Percentiles rank a stretch among this genome's conserved stretches.
phyloP scores from a whole-genome alignment of 2,113 vertebrate species.

The Pipra filicauda region DNA sequence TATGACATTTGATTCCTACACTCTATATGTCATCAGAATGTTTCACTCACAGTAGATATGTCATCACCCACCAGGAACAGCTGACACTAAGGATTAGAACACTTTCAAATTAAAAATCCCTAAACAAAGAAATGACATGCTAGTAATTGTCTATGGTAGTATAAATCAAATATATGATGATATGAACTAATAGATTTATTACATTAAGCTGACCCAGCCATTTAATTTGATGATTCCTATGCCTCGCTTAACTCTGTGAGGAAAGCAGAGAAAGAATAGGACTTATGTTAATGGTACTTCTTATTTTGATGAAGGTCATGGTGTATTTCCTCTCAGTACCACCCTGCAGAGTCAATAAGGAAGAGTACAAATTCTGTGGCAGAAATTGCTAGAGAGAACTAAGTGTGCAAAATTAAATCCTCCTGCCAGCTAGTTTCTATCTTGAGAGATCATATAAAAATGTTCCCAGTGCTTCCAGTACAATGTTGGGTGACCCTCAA shows the following conservation, averaged over 20 bases:
- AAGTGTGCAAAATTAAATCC: neutral
- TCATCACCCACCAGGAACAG: conserved; percentile 70
- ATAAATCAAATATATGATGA: conserved; percentile 67
- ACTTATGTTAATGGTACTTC: neutral
- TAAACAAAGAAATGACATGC: conserved; percentile 70
- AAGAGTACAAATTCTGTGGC: neutral
- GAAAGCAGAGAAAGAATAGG: conserved; percentile 15
- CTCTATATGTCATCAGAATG: conserved; percentile 72
- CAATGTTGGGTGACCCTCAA: neutral
- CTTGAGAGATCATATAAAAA: neutral
- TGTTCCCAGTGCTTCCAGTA: neutral
- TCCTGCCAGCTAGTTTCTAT: neutral
- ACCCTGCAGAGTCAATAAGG: neutral
- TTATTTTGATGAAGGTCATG: conserved; percentile 11
- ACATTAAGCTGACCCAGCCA: conserved; percentile 53
- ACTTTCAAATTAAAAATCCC: conserved; percentile 70
- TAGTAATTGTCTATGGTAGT: conserved; percentile 61
- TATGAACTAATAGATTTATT: conserved; percentile 65
- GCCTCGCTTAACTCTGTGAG: neutral
- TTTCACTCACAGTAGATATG: conserved; percentile 70
- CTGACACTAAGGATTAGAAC: conserved; percentile 72
- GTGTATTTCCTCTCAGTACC: neutral
- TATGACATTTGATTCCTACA: conserved; percentile 71
- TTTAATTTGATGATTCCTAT: conserved; percentile 51
- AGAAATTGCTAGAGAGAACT: neutral